These are phyloP conservation scores for Crenichthys baileyi DNA, from an alignment of 2,797 vertebrate species.

Conservation along the genomic window DNA sequence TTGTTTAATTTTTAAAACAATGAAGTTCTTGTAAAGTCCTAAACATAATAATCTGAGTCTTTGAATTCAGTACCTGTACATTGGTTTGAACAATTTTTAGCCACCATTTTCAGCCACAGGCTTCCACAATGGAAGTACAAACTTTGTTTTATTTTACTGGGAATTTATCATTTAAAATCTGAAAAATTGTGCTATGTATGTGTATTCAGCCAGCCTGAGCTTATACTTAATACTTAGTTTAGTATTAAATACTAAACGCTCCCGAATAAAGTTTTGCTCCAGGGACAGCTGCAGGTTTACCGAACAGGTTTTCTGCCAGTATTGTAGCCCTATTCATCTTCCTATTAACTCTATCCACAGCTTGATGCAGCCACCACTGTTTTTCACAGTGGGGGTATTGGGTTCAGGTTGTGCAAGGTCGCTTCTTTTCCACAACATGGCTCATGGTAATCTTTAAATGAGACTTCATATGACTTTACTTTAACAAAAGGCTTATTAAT, in stretches of 20 bases:
- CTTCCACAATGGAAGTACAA: not conserved
- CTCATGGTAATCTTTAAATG: too few species aligned
- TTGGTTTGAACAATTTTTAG: not conserved
- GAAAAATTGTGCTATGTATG: not conserved
- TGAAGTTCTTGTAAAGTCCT: not conserved
- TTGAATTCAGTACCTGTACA: not conserved
- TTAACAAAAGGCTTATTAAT: too few species aligned
- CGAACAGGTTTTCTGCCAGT: too few species aligned
- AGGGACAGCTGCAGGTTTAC: too few species aligned
- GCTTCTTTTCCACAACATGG: too few species aligned
- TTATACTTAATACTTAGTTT: not conserved
- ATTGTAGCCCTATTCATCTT: too few species aligned
- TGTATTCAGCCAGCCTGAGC: not conserved
- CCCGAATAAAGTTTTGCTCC: too few species aligned
- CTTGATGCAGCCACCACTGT: too few species aligned
- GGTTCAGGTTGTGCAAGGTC: too few species aligned
- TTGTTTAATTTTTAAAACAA: not conserved
- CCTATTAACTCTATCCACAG: too few species aligned
- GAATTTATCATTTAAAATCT: not conserved
- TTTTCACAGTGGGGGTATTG: too few species aligned
- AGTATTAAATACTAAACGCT: not conserved
- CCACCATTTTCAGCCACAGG: not conserved
- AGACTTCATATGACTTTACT: too few species aligned
- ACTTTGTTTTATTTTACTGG: not conserved
- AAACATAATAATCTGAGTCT: not conserved